Percentiles rank a stretch among this genome's conserved stretches.
phyloP scores from a whole-genome alignment of 2,113 vertebrate genomes.

The Vombatus ursinus region DNA sequence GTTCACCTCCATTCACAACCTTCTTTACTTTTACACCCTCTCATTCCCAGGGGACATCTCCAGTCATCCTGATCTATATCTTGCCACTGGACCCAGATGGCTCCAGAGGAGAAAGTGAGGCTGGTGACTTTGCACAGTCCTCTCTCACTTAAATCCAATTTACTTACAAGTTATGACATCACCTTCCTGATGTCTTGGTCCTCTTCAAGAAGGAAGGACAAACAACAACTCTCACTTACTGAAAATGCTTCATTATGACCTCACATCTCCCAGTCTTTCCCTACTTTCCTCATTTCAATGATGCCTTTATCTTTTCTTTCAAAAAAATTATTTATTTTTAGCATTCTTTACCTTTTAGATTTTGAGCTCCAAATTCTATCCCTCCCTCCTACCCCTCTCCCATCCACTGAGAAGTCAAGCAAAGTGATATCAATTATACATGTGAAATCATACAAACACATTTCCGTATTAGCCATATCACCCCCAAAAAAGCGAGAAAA shows the following conservation, averaged over 20 bases:
- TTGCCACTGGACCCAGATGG: too few species aligned
- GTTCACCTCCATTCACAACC: neutral
- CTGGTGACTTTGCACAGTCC: too few species aligned
- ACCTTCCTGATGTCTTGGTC: too few species aligned
- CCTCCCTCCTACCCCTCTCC: too few species aligned
- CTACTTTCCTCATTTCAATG: neutral
- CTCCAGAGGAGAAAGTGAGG: too few species aligned
- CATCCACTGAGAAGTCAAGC: neutral
- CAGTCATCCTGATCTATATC: too few species aligned
- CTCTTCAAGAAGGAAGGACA: too few species aligned
- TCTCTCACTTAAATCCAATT: too few species aligned
- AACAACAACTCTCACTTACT: neutral
- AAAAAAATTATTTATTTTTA: neutral
- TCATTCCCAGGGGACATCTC: neutral
- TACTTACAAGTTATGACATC: too few species aligned
- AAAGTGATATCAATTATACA: neutral
- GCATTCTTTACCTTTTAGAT: neutral
- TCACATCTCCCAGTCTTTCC: neutral
- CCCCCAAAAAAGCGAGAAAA: neutral
- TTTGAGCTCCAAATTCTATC: neutral
- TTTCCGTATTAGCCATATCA: neutral
- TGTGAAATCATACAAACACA: neutral
- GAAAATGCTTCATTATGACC: neutral
- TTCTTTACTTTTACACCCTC: neutral
- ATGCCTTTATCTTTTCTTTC: neutral